Percentiles rank a stretch among this genome's conserved stretches.
Evolutionary conservation across 2,113 vertebrate genomes (phyloP).

Genomic region (Holacanthus passer): DNA sequence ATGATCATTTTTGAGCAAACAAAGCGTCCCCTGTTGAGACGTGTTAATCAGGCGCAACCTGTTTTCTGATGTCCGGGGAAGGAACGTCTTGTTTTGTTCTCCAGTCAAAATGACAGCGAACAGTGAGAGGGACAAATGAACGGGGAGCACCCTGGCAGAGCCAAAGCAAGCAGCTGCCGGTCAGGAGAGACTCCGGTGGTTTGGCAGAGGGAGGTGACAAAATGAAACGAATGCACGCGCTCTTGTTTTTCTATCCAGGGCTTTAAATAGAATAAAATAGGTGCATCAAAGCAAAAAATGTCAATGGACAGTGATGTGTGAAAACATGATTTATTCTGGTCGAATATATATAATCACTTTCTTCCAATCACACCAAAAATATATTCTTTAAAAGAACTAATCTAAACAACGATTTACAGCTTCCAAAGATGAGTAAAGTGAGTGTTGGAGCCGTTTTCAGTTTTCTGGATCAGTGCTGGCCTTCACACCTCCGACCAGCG

Average conservation of each 20-base stretch:
- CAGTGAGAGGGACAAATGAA: slow-evolving; percentile 1
- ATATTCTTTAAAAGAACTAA: neutral
- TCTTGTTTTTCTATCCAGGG: neutral
- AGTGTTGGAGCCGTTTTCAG: neutral
- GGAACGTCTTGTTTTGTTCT: slow-evolving; percentile 23
- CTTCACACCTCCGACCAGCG: neutral
- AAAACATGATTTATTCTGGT: neutral
- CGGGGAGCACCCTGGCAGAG: neutral
- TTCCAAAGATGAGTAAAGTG: neutral
- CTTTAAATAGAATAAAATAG: slow-evolving; percentile 5
- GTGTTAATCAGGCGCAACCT: slow-evolving; percentile 36
- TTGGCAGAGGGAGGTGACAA: neutral
- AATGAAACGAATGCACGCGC: neutral
- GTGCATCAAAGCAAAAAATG: neutral
- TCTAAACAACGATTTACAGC: neutral
- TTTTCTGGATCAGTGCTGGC: too few relatives aligned
- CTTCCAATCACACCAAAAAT: neutral
- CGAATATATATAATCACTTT: neutral
- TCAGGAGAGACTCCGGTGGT: slow-evolving; percentile 6
- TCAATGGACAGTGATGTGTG: neutral
- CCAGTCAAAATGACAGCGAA: slow-evolving; percentile 11
- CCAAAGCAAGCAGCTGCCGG: slow-evolving; percentile 38
- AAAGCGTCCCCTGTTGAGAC: slow-evolving; percentile 13
- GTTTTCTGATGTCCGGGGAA: slow-evolving; percentile 17
- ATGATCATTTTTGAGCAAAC: slow-evolving; percentile 49